Evolutionary conservation across 2,888 invertebrate genomes (phyloP).

Genomic region (Caenorhabditis uteleia): DNA sequence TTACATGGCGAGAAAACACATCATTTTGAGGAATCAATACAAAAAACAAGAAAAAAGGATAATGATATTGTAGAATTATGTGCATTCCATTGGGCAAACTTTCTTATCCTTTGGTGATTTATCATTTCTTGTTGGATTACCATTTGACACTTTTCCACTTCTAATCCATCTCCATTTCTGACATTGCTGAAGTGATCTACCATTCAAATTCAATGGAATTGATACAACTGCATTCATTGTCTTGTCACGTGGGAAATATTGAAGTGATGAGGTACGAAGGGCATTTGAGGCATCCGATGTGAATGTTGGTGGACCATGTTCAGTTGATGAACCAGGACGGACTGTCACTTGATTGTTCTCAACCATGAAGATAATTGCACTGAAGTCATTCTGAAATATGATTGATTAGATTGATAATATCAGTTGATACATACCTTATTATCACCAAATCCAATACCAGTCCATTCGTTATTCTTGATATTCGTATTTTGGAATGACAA

Average conservation of each 20-base stretch:
- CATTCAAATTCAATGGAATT: constrained; percentile 15
- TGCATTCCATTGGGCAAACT: constrained; percentile 35
- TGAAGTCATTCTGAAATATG: constrained; percentile 21
- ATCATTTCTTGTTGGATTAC: constrained; percentile 9
- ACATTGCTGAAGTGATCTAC: constrained; percentile 23
- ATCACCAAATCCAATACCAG: constrained; percentile 31
- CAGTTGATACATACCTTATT: constrained; percentile 15
- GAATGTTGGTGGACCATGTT: constrained; percentile 27
- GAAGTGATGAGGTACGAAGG: constrained; percentile 8
- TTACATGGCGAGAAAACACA: no score
- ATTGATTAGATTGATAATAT: background rate
- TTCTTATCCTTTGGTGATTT: constrained; percentile 29
- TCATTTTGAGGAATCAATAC: no score
- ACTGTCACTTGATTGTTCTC: constrained; percentile 26
- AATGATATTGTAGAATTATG: constrained; percentile 2
- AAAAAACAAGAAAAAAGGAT: no score
- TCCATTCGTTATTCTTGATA: constrained; percentile 34
- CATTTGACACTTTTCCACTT: constrained; percentile 24
- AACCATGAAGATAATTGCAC: constrained; percentile 28
- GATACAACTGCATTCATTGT: constrained; percentile 20
- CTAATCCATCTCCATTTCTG: constrained; percentile 34
- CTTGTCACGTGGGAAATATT: constrained; percentile 26
- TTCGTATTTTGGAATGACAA: constrained; percentile 30
- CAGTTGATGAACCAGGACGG: constrained; percentile 19
- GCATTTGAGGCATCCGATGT: constrained; percentile 5